These are phyloP conservation scores for Dipus sagitta DNA, from an alignment of 2,797 vertebrate species.

Conservation along the genomic window DNA sequence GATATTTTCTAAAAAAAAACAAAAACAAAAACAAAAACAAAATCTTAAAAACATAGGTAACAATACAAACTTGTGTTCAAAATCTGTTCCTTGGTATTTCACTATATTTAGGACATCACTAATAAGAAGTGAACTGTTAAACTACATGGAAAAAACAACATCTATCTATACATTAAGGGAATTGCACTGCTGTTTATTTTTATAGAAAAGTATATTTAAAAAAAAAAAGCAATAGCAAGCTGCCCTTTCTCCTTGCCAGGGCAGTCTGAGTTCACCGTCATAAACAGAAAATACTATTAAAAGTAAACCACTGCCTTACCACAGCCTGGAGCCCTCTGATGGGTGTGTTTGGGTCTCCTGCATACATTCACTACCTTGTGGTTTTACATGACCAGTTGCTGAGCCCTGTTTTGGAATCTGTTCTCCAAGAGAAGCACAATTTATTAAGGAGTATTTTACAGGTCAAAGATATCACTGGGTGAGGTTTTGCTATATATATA, in stretches of 20 bases:
- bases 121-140: background rate
- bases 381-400: background rate
- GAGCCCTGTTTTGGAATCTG: background rate
- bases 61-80: background rate
- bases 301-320: background rate
- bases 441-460: slow-evolving; percentile 20
- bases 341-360: background rate
- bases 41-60: slow-evolving; percentile 44
- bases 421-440: slow-evolving; percentile 46
- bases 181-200: slow-evolving; percentile 16
- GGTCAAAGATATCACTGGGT: background rate
- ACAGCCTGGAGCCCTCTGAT: background rate
- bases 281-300: slow-evolving; percentile 12
- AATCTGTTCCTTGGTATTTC: slow-evolving; percentile 19
- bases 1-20: background rate
- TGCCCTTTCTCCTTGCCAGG: background rate
- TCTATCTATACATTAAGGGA: background rate
- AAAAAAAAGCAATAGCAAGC: background rate
- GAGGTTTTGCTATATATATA: background rate
- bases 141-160: background rate
- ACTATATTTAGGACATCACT: slow-evolving; percentile 22
- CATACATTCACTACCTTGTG: background rate
- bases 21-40: background rate
- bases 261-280: background rate
- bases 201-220: slow-evolving; percentile 18